These are phyloP conservation scores for Anoncus sp. DNA, from an alignment of 2,888 invertebrate species.

Conservation along the genomic window DNA sequence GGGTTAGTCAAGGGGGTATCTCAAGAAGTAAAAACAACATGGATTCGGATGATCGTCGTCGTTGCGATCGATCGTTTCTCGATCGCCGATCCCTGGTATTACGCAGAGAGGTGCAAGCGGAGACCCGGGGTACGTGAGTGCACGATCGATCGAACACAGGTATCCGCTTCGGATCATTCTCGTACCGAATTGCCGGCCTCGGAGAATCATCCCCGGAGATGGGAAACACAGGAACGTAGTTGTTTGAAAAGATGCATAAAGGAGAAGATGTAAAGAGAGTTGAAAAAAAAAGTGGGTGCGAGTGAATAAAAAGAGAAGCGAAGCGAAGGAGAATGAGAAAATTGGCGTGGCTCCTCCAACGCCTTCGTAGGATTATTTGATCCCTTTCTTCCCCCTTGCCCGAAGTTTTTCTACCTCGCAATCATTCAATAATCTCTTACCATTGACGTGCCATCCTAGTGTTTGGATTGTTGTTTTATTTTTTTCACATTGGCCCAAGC, in stretches of 20 bases:
- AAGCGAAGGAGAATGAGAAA: conserved; percentile 63
- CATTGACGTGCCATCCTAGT: conserved; percentile 45
- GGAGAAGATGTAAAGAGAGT: conserved; percentile 46
- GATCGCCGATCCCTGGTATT: conserved; percentile 81
- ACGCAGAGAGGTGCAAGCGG: conserved; percentile 80
- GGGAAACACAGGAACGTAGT: conserved; percentile 53
- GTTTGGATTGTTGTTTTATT: conserved; percentile 50
- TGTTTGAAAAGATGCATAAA: conserved; percentile 50
- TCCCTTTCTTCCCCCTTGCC: conserved; percentile 44
- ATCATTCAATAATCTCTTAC: conserved; percentile 50
- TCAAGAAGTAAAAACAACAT: conserved; percentile 74
- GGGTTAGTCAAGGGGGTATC: conserved; percentile 63
- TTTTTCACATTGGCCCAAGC: conserved; percentile 4
- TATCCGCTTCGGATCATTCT: conserved; percentile 27
- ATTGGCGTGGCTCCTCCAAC: conserved; percentile 72
- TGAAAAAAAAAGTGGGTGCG: conserved; percentile 54
- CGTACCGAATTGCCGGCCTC: conserved; percentile 62
- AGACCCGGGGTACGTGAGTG: conserved; percentile 75
- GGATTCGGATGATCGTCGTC: conserved; percentile 69
- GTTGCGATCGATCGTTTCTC: conserved; percentile 73
- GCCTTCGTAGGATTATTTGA: conserved; percentile 72
- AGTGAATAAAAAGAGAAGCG: conserved; percentile 57
- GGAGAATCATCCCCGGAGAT: conserved; percentile 46
- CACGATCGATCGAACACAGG: conserved; percentile 59
- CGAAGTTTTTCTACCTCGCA: conserved; percentile 16